phyloP scores from a whole-genome alignment of 2,113 vertebrate species.

The Anhinga anhinga region DNA sequence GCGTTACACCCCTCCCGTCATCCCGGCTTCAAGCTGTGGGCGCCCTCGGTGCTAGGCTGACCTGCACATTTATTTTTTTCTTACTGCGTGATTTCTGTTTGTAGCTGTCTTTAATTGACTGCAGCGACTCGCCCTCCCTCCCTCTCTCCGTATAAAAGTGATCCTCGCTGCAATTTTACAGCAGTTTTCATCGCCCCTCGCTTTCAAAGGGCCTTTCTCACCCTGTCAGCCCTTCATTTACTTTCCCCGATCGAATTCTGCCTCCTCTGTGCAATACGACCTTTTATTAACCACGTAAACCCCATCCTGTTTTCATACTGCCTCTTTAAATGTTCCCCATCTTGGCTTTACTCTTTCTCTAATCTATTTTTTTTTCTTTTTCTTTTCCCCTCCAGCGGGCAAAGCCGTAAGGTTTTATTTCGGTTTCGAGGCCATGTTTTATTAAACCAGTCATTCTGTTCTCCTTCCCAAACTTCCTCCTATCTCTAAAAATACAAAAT shows the following conservation, averaged over 20 bases:
- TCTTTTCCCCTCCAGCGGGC: not conserved
- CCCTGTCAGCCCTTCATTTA: not conserved
- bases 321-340: not conserved
- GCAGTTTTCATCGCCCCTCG: not conserved
- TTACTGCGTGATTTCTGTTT: not conserved
- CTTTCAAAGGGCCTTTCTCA: not conserved
- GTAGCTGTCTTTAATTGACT: not conserved
- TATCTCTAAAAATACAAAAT: not conserved
- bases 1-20: not conserved
- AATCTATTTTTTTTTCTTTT: not conserved
- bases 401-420: not conserved
- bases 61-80: not conserved
- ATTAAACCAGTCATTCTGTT: not conserved
- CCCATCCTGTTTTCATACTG: not conserved
- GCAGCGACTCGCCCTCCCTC: rapidly evolving
- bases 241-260: not conserved
- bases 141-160: not conserved
- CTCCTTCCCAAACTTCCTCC: not conserved
- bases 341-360: not conserved
- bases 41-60: not conserved
- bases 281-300: slow-evolving; percentile 5
- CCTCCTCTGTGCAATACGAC: slow-evolving; percentile 19
- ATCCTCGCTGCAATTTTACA: not conserved
- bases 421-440: not conserved
- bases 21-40: not conserved